Base-by-base conservation (phyloP, 2,797 vertebrate genomes). In the Pantherophis vulpinus region DNA sequence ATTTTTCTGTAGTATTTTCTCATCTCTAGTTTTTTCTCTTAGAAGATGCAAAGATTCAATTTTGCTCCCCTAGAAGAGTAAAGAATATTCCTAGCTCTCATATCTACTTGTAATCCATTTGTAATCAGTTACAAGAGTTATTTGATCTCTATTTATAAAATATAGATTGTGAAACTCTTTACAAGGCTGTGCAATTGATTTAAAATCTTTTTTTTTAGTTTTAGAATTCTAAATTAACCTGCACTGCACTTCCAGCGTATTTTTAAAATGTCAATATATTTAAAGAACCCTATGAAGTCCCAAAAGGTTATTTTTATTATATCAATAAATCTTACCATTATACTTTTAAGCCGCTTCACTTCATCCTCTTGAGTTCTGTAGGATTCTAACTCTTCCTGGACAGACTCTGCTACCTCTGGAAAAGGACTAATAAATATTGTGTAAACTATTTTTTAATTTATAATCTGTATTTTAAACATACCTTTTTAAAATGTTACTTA, bases 291-390 rank as follows among this genome's bases (percentile, higher is more conserved):
- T 37, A 91, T 66, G 51, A 91, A 47, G 3, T 63, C 83, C 27
- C 90, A 25, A 29, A 11, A 16, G 54, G 29, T 14, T 66, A 42
- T 87, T 88, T 20, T 8, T 58, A 0, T 14, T 91, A 91, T 10
- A 37, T 29, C 79, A 93, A 93, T 1, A 94, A 94, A 90, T 90
- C 96, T 97, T 97, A 99, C 99, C 99, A 99, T 99, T 95, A 99
- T 99, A 97, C 98, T 99, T 98, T 99, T 99, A 91, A 99, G 98
- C 13, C 98, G 98, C 96, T 99, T 99, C 91, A 99, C 99, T 94
- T 99, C 99, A 93, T 99, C 99, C 97, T 99, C 99, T 95, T 99
- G 99, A n/a, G 99, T 97, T 97, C 99, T 98, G 96, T 99, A 99
- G 0, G 98, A 98, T 95, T 99, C 99, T 94, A 99, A 96, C 95